Conservation (phyloP, 2,113 vertebrate species). For the Ctenodactylus gundi region DNA sequence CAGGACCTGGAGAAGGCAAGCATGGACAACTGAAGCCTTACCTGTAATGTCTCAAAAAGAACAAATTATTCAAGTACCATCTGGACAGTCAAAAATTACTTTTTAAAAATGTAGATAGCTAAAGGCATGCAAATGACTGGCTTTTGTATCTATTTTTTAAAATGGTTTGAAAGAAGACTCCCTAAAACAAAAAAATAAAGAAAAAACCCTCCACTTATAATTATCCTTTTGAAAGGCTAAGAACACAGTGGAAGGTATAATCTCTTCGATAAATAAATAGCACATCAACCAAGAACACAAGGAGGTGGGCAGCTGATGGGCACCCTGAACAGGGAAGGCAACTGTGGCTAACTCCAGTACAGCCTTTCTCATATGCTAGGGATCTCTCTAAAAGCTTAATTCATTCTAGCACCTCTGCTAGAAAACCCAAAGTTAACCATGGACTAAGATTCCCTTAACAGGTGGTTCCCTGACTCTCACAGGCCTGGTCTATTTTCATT, state of each 20-base stretch:
- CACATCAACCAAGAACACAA: background rate
- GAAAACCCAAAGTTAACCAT: background rate
- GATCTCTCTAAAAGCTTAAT: background rate
- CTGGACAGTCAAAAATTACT: background rate
- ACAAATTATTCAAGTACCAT: background rate
- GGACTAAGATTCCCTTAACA: background rate
- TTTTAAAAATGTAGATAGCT: background rate
- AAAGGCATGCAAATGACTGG: background rate
- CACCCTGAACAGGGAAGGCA: background rate
- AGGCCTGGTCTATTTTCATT: background rate
- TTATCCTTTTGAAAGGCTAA: slow-evolving; percentile 1
- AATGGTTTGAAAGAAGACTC: slow-evolving; percentile 24
- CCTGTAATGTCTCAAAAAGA: background rate
- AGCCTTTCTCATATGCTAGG: background rate
- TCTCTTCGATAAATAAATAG: background rate
- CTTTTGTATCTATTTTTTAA: background rate
- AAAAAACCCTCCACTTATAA: background rate
- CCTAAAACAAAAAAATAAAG: too few species aligned
- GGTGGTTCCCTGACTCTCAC: background rate
- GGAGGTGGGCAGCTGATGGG: background rate
- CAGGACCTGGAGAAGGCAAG: background rate
- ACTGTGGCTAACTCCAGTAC: background rate
- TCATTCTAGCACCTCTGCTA: background rate
- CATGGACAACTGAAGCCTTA: background rate
- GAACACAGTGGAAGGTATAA: background rate